phyloP scores from a whole-genome alignment of 2,113 vertebrate genomes.

The Nanorana parkeri region DNA sequence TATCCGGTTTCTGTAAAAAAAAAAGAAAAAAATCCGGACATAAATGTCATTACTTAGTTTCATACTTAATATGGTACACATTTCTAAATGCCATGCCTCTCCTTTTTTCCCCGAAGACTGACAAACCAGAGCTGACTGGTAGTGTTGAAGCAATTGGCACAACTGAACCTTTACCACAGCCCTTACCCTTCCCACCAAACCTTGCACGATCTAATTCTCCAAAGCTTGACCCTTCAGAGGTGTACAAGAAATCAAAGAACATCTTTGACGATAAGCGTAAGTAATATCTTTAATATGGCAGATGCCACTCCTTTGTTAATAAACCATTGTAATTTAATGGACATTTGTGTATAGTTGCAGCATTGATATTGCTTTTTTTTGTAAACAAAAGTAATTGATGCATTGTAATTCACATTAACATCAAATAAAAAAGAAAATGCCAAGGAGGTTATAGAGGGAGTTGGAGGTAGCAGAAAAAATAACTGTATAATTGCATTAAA shows the following conservation, averaged over 20 bases:
- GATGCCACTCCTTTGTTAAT: neutral
- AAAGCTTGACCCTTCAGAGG: constrained; percentile 90
- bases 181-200: constrained; percentile 80
- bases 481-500: no score
- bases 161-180: constrained; percentile 77
- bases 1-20: neutral
- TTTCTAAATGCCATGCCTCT: neutral
- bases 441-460: no score
- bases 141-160: constrained; percentile 78
- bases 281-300: constrained; percentile 60
- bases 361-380: no score
- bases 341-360: no score
- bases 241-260: constrained; percentile 94
- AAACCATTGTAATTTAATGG: neutral
- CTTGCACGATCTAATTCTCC: constrained; percentile 82
- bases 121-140: constrained; percentile 77
- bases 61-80: no score
- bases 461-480: no score
- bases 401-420: no score
- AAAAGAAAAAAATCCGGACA: neutral
- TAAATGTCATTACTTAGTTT: neutral
- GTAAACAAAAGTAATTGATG: no score
- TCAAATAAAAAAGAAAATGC: no score
- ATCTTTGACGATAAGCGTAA: constrained; percentile 93
- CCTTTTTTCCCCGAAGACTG: constrained; percentile 74